phyloP scores from a whole-genome alignment of 1,140 invertebrate genomes.

The Drosophila bocqueti region DNA sequence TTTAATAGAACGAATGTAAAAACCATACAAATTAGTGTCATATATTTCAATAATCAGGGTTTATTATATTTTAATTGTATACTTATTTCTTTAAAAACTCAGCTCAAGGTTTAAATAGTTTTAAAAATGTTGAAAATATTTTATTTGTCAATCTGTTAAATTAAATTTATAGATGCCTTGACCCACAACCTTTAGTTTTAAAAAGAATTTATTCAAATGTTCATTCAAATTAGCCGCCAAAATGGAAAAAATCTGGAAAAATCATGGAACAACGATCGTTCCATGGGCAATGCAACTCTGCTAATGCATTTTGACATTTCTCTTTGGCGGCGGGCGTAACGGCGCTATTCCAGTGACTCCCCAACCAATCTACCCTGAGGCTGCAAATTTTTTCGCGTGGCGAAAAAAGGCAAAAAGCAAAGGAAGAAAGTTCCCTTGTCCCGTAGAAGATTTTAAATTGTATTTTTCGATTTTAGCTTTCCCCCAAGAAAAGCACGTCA shows the following conservation, averaged over 20 bases:
- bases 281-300: constrained; percentile 38
- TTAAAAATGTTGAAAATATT: too few relatives aligned
- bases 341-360: constrained; percentile 45
- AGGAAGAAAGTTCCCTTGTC: constrained; percentile 15
- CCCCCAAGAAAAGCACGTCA: background rate
- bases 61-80: background rate
- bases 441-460: constrained; percentile 45
- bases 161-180: background rate
- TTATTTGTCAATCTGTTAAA: background rate
- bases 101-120: background rate
- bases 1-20: background rate
- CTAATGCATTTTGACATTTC: constrained; percentile 37
- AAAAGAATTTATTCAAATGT: constrained; percentile 1
- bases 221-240: constrained; percentile 9
- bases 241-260: background rate
- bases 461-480: constrained; percentile 34
- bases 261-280: constrained; percentile 1
- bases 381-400: constrained; percentile 41
- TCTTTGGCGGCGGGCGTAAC: constrained; percentile 48
- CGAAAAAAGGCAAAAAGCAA: constrained; percentile 20
- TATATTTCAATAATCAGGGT: background rate
- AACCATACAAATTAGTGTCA: background rate
- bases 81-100: background rate
- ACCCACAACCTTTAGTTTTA: background rate
- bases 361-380: constrained; percentile 30